Base-by-base conservation (phyloP, 2,797 vertebrate genomes). In the Pseudopleuronectes americanus region DNA sequence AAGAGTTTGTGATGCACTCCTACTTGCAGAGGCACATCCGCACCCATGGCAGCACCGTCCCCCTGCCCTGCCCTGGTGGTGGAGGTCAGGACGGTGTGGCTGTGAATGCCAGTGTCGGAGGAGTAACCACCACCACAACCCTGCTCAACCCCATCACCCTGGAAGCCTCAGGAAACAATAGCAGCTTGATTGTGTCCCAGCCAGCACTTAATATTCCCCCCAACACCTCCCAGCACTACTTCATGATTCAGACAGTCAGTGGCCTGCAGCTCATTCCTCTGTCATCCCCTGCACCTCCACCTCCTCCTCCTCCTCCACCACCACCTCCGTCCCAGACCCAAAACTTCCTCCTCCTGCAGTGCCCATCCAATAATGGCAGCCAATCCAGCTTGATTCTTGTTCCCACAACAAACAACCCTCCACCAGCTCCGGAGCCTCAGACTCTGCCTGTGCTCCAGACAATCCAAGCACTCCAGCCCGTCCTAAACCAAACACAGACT, bases 1-100 rank as follows among this genome's bases (percentile, higher is more conserved):
- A 97, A 57, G 96, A 96, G 81, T 98, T 98, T 0, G 96, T 97
- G 84, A 97, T 98, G 96, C 95, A 96, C 68, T 96, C 97, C 43
- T 97, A 97, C 81, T 83, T 98, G 83, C 97, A 97, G 87, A 91
- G 97, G 57, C 97, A 98, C 87, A 94, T 97, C 68, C 93, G 96
- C n/a, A 98, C 96, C 8, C 97, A 97, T 3, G 81, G 87, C 0
- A 81, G 84, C 8, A 67, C 88, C 0, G 47, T 87, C 1, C 36
- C 86, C 1, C 6, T 79, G 1, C 71, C 66, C 17, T 81, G 79
- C 31, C 52, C 81, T 4, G 75, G 67, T 8, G 81, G 68, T 16
- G 83, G 72, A 54, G 54, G 62, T 28, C 92, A 90, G 80, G 92
- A 94, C 2, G 91, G 91, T 5, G 84, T 92, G 10, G 81, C 90